These are phyloP conservation scores for Nephrocerus scutellatus DNA, from an alignment of 2,888 invertebrate species.

Conservation along the genomic window DNA sequence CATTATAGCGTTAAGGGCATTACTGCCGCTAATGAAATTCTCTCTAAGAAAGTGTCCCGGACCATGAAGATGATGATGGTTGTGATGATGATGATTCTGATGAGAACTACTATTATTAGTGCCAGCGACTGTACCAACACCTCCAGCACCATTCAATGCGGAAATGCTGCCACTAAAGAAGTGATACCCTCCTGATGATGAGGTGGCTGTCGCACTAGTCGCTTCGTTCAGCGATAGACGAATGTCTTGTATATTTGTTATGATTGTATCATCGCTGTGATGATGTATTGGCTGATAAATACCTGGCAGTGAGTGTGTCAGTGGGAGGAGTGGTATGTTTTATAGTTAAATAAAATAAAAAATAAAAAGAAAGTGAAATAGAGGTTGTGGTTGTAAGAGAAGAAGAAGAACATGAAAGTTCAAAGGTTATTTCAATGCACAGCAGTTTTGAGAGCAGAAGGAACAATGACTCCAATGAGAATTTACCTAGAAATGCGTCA, in stretches of 20 bases:
- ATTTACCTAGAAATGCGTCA: conserved; percentile 87
- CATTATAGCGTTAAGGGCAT: conserved; percentile 42
- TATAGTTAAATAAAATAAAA: conserved; percentile 12
- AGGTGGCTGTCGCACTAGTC: no score
- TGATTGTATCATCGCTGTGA: conserved; percentile 36
- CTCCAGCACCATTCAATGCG: conserved; percentile 23
- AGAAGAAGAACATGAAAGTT: neutral
- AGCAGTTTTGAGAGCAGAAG: no score
- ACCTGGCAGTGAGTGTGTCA: conserved; percentile 31
- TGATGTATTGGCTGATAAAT: conserved; percentile 38
- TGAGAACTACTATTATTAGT: conserved; percentile 17
- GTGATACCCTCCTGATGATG: conserved; percentile 32
- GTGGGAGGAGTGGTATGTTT: no score
- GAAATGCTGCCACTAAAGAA: conserved; percentile 29
- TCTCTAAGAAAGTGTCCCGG: conserved; percentile 39
- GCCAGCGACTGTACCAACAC: conserved; percentile 21
- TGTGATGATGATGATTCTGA: conserved; percentile 30
- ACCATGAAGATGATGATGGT: conserved; percentile 38
- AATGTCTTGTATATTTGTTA: conserved; percentile 44
- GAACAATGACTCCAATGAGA: no score
- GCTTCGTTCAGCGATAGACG: conserved; percentile 43
- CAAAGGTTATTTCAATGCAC: neutral
- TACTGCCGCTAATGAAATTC: conserved; percentile 41
- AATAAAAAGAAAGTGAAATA: conserved; percentile 3
- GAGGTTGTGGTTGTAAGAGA: neutral